Evolutionary conservation across 2,888 invertebrate species (phyloP).

Genomic region (Acholoe squamosa): DNA sequence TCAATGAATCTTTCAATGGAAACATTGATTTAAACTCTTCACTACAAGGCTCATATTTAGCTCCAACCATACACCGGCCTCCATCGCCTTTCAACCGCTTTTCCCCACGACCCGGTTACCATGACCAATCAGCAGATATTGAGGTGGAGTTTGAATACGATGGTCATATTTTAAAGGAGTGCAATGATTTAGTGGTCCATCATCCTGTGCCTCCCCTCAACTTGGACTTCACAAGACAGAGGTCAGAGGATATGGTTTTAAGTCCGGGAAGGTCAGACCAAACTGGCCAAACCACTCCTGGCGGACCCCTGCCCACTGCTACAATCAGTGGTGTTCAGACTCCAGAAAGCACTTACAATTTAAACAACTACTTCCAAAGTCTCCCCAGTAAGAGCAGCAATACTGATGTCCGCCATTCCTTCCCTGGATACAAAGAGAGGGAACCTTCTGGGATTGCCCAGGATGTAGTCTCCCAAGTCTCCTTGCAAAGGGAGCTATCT

Average conservation of each 20-base stretch:
- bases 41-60: too few species aligned
- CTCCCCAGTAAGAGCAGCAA: neutral
- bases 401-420: neutral
- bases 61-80: neutral
- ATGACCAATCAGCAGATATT: neutral
- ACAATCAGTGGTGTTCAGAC: neutral
- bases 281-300: neutral
- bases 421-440: slow-evolving; percentile 32
- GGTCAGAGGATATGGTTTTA: neutral
- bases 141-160: neutral
- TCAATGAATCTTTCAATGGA: too few species aligned
- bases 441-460: neutral
- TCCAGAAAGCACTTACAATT: neutral
- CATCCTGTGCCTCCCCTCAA: neutral
- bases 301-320: neutral
- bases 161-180: neutral
- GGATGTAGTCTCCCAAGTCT: neutral
- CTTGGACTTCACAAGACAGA: slow-evolving; percentile 1
- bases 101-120: neutral
- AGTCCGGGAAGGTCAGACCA: neutral
- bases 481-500: neutral
- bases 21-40: too few species aligned
- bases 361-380: neutral
- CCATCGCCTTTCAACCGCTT: neutral
- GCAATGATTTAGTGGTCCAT: neutral